Conservation (phyloP, 2,113 vertebrate genomes). For the Ariopsis seemanni region DNA sequence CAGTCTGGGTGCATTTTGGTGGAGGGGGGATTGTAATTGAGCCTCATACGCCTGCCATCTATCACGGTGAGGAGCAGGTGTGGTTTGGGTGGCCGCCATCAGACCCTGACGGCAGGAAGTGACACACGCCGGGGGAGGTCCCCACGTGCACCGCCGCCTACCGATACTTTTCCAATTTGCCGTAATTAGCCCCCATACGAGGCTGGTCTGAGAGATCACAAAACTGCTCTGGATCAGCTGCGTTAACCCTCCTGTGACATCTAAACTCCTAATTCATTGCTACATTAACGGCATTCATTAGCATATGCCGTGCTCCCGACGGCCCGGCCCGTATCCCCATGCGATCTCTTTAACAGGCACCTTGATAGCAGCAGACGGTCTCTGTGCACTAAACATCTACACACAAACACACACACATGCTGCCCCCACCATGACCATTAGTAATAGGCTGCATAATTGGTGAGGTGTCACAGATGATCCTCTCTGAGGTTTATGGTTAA, state of each 20-base stretch:
- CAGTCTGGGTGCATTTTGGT: constrained; percentile 6
- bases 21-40: constrained; percentile 53
- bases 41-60: constrained; percentile 48
- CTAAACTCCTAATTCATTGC: constrained; percentile 82
- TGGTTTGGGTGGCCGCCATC: constrained; percentile 45
- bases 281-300: constrained; percentile 80
- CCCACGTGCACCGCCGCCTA: constrained; percentile 51
- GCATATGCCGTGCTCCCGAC: constrained; percentile 65
- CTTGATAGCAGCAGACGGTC: constrained; percentile 51
- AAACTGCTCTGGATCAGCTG: constrained; percentile 73
- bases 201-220: constrained; percentile 32
- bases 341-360: constrained; percentile 62
- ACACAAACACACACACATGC: constrained; percentile 25
- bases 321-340: constrained; percentile 54
- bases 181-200: constrained; percentile 60
- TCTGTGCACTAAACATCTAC: constrained; percentile 26
- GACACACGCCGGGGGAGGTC: constrained; percentile 38
- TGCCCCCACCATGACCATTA: constrained; percentile 41
- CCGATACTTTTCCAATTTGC: constrained; percentile 62
- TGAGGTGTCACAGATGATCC: constrained; percentile 50
- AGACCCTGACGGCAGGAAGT: constrained; percentile 53
- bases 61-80: constrained; percentile 61
- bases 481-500: constrained; percentile 34
- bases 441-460: constrained; percentile 53
- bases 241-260: constrained; percentile 78